Evolutionary conservation across 2,797 vertebrate genomes (phyloP), one percentile per base, ranked within the genome.

Genomic region (Carapus acus): DNA sequence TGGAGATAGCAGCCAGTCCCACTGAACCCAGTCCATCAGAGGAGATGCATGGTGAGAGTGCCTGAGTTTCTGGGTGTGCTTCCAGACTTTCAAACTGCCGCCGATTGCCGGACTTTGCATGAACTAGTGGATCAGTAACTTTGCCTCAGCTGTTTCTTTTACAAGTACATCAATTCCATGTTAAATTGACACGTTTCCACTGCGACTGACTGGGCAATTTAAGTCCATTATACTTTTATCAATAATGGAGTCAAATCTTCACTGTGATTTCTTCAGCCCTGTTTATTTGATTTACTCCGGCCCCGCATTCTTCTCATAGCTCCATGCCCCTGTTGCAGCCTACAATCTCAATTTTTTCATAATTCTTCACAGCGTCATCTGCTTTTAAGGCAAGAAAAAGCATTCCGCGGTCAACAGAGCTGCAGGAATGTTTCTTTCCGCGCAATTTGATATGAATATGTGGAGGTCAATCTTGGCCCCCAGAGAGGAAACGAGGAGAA

Each of bases 51-150:
- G n/a, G n/a, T n/a, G n/a, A n/a, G n/a, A n/a, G n/a, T n/a, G n/a
- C n/a, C n/a, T n/a, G n/a, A n/a, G n/a, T n/a, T n/a, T n/a, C n/a
- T n/a, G n/a, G n/a, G n/a, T n/a, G n/a, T n/a, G n/a, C n/a, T n/a
- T n/a, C n/a, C n/a, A n/a, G n/a, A n/a, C 42, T 58, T 44, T 43
- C 20, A 31, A 46, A 49, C n/a, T 52, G 47, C 8, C 1, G 54
- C 45, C 54, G 43, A 58, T 77, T 67, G 18, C 41, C 78, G 71
- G 63, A 71, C 71, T 83, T 81, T 77, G 77, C 66, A 77, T 71
- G 64, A 38, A 56, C 42, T 41, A 7, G 73, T 79, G 56, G 62
- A 78, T 78, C 57, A 78, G 79, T 73, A 79, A 78, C 76, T 58
- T 62, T 36, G 19, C 53, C 20, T 50, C 19, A 49, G 40, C 29